Conservation (phyloP, 2,797 vertebrate species). For the Neopelma chrysocephalum region DNA sequence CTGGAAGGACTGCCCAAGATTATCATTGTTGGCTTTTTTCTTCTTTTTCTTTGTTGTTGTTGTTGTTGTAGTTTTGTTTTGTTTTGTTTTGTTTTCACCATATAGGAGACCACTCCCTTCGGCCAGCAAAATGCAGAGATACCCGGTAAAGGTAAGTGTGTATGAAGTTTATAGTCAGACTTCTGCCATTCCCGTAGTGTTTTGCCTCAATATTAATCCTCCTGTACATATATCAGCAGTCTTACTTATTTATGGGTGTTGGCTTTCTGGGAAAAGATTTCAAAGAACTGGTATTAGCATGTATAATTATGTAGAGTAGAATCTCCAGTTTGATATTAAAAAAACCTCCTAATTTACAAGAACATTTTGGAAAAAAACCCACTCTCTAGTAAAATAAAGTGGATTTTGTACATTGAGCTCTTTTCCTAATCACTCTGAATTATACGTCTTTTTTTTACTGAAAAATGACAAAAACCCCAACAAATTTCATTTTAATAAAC, state of each 20-base stretch:
- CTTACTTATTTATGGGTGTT: not conserved
- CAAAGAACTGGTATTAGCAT: not conserved
- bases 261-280: not conserved
- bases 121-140: not conserved
- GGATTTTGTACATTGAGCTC: not conserved
- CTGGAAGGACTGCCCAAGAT: not conserved
- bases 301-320: not conserved
- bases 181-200: not conserved
- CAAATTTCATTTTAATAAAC: not conserved
- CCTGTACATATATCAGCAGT: not conserved
- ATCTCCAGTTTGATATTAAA: not conserved
- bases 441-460: not conserved
- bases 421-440: not conserved
- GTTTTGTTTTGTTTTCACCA: not conserved
- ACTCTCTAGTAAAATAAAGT: not conserved
- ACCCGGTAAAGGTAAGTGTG: slow-evolving; percentile 49
- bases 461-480: not conserved
- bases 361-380: not conserved
- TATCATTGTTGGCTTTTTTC: not conserved
- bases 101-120: not conserved
- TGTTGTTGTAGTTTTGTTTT: not conserved
- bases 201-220: not conserved
- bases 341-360: not conserved
- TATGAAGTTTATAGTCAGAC: not conserved
- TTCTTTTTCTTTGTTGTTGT: not conserved